Conservation (phyloP, 2,113 vertebrate species). For the Vulpes ferrilata region DNA sequence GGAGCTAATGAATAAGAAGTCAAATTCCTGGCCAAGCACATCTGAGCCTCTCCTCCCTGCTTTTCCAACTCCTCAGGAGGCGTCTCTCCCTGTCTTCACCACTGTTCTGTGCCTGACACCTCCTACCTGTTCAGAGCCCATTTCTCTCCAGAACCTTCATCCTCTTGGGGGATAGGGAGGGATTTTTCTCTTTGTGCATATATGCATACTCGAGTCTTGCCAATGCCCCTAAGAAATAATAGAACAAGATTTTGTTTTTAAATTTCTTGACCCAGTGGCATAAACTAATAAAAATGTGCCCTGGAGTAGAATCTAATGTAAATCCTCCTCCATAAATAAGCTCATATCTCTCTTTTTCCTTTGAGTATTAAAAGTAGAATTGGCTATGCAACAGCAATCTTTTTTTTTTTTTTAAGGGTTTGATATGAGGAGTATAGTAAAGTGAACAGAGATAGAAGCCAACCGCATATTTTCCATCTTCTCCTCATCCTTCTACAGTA, state of each 20-base stretch:
- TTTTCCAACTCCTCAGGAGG: neutral
- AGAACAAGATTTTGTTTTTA: neutral
- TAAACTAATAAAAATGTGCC: constrained; percentile 26
- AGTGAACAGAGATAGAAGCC: neutral
- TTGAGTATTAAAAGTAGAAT: neutral
- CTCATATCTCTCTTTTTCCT: neutral
- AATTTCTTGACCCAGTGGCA: neutral
- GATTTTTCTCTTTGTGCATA: neutral
- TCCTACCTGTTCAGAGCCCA: neutral
- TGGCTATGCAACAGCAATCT: neutral
- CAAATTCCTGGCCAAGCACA: neutral
- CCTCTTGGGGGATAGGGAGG: neutral
- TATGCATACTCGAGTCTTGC: neutral
- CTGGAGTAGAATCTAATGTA: neutral
- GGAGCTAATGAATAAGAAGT: neutral
- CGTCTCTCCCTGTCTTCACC: neutral
- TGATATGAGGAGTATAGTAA: neutral
- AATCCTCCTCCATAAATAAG: neutral
- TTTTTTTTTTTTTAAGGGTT: neutral
- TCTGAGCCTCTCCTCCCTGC: too few relatives aligned
- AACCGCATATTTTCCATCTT: neutral
- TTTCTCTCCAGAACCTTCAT: neutral
- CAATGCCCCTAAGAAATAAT: neutral
- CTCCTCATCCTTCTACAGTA: neutral
- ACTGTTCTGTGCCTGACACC: neutral